Conservation (phyloP, 2,113 vertebrate genomes). For the Cricetomys ansorgei region DNA sequence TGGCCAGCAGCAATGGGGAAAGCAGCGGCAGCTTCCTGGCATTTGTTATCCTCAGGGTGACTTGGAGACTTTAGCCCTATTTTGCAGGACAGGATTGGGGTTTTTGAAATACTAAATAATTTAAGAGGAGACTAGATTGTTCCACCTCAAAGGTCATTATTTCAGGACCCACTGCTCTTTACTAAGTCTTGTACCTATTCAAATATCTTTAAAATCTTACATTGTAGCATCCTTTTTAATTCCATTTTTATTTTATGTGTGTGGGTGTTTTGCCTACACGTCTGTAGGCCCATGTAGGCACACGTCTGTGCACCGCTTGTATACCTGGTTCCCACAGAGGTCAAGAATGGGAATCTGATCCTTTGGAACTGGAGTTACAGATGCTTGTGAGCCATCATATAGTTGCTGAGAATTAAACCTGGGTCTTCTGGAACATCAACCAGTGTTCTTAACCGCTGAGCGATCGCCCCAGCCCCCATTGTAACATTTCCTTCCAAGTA, state of each 20-base stretch:
- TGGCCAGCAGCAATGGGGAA: background rate
- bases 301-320: background rate
- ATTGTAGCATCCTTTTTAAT: background rate
- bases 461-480: background rate
- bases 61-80: background rate
- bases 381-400: background rate
- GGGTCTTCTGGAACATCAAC: background rate
- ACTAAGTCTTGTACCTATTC: background rate
- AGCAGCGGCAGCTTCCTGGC: background rate
- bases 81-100: background rate
- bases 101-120: conserved; percentile 5
- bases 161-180: background rate
- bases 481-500: background rate
- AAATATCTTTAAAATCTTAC: background rate
- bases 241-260: background rate
- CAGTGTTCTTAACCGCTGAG: background rate
- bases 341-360: background rate
- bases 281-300: no score
- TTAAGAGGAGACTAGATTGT: background rate
- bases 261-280: background rate
- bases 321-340: background rate
- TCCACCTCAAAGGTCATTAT: background rate
- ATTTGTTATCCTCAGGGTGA: background rate
- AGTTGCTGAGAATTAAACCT: background rate
- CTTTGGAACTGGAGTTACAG: background rate